These are phyloP conservation scores for Halcyon smyrnensis DNA, from an alignment of 2,797 vertebrate genomes.

Conservation along the genomic window DNA sequence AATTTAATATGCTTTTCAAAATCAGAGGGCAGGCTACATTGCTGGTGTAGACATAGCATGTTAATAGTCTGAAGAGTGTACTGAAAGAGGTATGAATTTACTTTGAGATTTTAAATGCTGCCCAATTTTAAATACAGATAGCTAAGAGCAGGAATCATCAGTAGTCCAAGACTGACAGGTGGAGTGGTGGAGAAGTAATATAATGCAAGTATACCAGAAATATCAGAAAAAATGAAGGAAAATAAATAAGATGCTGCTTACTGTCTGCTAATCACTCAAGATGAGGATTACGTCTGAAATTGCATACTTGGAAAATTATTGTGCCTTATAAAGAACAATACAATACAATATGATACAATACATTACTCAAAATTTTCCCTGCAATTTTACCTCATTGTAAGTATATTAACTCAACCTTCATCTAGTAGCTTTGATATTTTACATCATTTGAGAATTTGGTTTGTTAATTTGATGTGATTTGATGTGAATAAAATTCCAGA, in stretches of 20 bases:
- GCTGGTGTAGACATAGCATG: not conserved
- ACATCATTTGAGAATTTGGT: not conserved
- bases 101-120: not conserved
- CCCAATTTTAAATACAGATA: not conserved
- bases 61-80: not conserved
- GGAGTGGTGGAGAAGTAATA: not conserved
- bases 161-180: not conserved
- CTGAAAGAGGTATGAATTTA: not conserved
- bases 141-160: not conserved
- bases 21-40: not conserved
- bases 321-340: not conserved
- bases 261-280: not conserved
- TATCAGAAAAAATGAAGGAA: not conserved
- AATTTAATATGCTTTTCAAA: not conserved
- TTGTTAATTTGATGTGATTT: not conserved
- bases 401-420: not conserved
- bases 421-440: not conserved
- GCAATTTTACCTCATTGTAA: not conserved
- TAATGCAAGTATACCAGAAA: not conserved
- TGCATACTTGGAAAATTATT: not conserved
- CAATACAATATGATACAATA: not conserved
- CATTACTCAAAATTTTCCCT: not conserved
- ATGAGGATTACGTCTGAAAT: not conserved
- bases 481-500: not conserved
- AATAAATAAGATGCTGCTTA: not conserved